These are phyloP conservation scores for Leptobrachium leishanense DNA, from an alignment of 2,113 vertebrate genomes.

Conservation along the genomic window DNA sequence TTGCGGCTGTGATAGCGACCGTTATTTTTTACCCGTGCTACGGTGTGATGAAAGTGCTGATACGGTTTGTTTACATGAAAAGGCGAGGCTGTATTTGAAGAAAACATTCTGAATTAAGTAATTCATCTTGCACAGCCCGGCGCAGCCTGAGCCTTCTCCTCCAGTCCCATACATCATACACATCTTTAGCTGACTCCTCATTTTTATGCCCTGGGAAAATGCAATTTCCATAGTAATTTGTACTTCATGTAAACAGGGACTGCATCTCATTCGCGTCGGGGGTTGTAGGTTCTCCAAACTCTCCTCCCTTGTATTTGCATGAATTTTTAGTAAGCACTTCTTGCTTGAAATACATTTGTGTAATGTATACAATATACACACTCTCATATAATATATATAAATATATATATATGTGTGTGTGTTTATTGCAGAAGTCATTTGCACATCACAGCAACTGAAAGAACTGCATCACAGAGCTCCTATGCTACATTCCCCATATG, in stretches of 20 bases:
- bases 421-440: too few species aligned
- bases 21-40: conserved; percentile 22
- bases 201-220: conserved; percentile 21
- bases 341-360: too few species aligned
- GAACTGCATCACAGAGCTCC: too few species aligned
- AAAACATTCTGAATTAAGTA: conserved; percentile 2
- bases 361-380: too few species aligned
- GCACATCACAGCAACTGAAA: too few species aligned
- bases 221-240: conserved; percentile 57
- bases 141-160: not conserved
- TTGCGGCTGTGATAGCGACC: not conserved
- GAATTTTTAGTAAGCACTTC: not conserved
- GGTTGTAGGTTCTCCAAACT: not conserved
- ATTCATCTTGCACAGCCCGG: not conserved
- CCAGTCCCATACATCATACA: not conserved
- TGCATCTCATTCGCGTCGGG: conserved; percentile 43
- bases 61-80: not conserved
- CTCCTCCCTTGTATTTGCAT: not conserved
- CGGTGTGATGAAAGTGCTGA: conserved; percentile 28
- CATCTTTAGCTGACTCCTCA: conserved; percentile 45
- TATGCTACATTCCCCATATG: too few species aligned
- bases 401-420: too few species aligned
- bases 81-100: conserved; percentile 10
- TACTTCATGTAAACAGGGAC: conserved; percentile 47
- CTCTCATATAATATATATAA: too few species aligned